Evolutionary conservation across 1,140 invertebrate species (phyloP).

Genomic region (Aphis craccivora): DNA sequence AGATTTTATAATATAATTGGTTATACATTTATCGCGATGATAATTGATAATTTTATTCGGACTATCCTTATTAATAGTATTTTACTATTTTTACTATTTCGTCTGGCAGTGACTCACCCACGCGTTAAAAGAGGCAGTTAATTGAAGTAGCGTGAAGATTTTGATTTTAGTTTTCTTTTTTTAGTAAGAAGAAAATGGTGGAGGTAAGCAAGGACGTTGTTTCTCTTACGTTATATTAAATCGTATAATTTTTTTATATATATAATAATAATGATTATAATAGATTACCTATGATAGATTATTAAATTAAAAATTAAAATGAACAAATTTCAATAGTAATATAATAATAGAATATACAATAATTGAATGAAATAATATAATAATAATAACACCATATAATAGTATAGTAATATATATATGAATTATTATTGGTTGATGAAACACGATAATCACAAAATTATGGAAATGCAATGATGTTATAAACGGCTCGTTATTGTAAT

Average conservation of each 20-base stretch:
- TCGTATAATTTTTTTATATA: not conserved
- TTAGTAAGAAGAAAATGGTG: not conserved
- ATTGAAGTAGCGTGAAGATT: not conserved
- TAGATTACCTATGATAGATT: not conserved
- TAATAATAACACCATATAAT: not conserved
- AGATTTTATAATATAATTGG: not conserved
- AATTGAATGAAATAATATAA: not conserved
- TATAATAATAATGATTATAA: not conserved
- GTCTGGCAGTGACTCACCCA: not conserved
- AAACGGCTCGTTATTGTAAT: not conserved
- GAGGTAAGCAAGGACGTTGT: not conserved
- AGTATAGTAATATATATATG: not conserved
- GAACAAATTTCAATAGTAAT: not conserved
- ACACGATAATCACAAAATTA: not conserved
- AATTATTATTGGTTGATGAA: constrained; percentile 11
- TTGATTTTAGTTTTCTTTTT: not conserved
- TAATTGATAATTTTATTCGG: not conserved
- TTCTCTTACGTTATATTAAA: not conserved
- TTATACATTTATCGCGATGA: not conserved
- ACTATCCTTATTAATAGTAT: not conserved
- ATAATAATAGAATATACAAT: not conserved
- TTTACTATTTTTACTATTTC: not conserved
- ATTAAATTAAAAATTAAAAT: not conserved
- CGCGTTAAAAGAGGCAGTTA: not conserved
- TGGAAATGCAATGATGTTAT: not conserved